These are phyloP conservation scores for Tenthredo mesomela DNA, from an alignment of 2,888 invertebrate species.

Conservation along the genomic window DNA sequence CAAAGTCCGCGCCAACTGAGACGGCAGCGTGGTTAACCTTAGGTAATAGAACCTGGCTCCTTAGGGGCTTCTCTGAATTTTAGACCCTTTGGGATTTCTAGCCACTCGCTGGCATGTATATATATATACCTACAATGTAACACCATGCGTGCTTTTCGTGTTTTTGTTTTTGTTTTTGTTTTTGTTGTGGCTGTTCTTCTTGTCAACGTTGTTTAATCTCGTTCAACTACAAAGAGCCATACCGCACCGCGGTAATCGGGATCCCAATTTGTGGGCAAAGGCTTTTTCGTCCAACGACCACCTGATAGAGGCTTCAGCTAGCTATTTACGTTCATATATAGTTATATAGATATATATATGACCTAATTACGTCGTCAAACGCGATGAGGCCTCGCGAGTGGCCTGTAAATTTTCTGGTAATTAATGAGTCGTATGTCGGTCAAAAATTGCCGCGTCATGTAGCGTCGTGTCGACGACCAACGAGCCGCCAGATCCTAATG, in stretches of 20 bases:
- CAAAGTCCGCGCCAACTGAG: slow-evolving; percentile 75
- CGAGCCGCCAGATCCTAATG: slow-evolving; percentile 42
- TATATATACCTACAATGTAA: background rate
- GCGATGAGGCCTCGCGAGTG: slow-evolving; percentile 39
- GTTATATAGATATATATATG: background rate
- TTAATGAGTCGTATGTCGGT: slow-evolving; percentile 48
- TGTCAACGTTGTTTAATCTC: slow-evolving; percentile 27
- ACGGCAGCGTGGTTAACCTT: slow-evolving; percentile 76
- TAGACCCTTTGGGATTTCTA: slow-evolving; percentile 28
- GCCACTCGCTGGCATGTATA: background rate
- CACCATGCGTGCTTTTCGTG: background rate
- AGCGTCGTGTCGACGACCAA: slow-evolving; percentile 40
- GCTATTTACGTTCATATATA: background rate
- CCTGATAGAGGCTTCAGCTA: slow-evolving; percentile 19
- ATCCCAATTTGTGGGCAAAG: slow-evolving; percentile 15
- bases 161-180: slow-evolving; percentile 9
- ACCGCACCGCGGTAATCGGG: slow-evolving; percentile 10
- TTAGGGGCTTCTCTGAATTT: slow-evolving; percentile 44
- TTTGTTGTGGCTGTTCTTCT: background rate
- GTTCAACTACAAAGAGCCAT: background rate
- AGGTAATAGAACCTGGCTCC: slow-evolving; percentile 76
- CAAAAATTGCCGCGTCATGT: slow-evolving; percentile 47
- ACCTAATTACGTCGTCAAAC: slow-evolving; percentile 50
- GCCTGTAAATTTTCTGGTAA: slow-evolving; percentile 47
- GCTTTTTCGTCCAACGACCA: slow-evolving; percentile 14